Evolutionary conservation across 2,888 invertebrate species (phyloP).

Genomic region (Carabus problematicus): DNA sequence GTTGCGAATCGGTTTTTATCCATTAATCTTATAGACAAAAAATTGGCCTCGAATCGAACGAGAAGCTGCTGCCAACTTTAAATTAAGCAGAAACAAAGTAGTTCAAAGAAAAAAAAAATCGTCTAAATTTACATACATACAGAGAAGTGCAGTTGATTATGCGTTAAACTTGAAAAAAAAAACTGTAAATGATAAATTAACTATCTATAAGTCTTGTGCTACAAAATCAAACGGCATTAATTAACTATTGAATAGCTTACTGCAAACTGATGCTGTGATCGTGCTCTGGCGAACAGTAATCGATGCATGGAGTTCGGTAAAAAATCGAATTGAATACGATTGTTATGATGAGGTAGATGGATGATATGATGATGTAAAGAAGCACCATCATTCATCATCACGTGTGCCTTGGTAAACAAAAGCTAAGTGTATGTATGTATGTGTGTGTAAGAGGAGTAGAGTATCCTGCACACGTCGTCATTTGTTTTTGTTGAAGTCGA

Average conservation of each 20-base stretch:
- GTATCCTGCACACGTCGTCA: conserved; percentile 2
- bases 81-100: not conserved
- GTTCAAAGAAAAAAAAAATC: not conserved
- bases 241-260: no score
- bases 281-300: no score
- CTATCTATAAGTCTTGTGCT: not conserved
- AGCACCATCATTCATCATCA: no score
- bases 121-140: conserved; percentile 10
- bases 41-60: conserved; percentile 9
- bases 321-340: no score
- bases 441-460: not conserved
- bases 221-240: no score
- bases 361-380: no score
- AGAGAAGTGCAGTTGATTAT: conserved; percentile 7
- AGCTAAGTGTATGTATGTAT: not conserved
- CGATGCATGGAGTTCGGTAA: no score
- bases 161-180: not conserved
- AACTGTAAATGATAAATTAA: not conserved
- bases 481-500: conserved; percentile 24
- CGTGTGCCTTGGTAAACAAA: not conserved
- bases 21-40: conserved; percentile 4
- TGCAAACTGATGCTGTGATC: no score
- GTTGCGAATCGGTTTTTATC: not conserved
- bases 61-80: not conserved
- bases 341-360: no score